Evolutionary conservation across 2,888 invertebrate genomes (phyloP).

Genomic region (Hanleya hanleyi): DNA sequence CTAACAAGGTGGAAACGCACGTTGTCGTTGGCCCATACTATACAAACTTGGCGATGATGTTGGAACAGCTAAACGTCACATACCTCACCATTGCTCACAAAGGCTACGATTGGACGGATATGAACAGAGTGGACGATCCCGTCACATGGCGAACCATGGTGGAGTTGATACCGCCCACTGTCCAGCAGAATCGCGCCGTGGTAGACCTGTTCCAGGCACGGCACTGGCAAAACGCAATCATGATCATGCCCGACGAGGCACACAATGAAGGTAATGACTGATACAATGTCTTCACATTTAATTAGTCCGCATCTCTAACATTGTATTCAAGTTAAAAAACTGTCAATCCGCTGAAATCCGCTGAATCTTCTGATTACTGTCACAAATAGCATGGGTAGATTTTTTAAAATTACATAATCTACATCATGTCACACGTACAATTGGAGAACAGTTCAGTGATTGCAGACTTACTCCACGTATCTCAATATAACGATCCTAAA

Average conservation of each 20-base stretch:
- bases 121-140: slow-evolving; percentile 53
- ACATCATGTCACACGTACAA: too few species aligned
- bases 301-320: too few species aligned
- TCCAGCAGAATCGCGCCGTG: slow-evolving; percentile 56
- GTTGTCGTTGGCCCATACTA: slow-evolving; percentile 59
- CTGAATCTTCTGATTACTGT: too few species aligned
- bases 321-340: too few species aligned
- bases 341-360: too few species aligned
- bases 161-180: slow-evolving; percentile 56
- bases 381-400: too few species aligned
- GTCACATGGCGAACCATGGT: slow-evolving; percentile 52
- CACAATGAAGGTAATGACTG: slow-evolving; percentile 61
- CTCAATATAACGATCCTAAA: too few species aligned
- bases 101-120: slow-evolving; percentile 63
- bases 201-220: slow-evolving; percentile 54
- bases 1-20: neutral
- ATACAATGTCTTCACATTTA: too few species aligned
- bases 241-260: slow-evolving; percentile 59
- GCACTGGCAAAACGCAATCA: slow-evolving; percentile 55
- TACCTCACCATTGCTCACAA: slow-evolving; percentile 62
- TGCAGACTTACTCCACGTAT: too few species aligned
- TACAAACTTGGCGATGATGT: slow-evolving; percentile 62
- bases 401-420: too few species aligned
- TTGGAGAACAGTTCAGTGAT: too few species aligned
- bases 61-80: slow-evolving; percentile 47